phyloP scores from a whole-genome alignment of 2,113 vertebrate genomes.

The Pachypanchax playfairii region DNA sequence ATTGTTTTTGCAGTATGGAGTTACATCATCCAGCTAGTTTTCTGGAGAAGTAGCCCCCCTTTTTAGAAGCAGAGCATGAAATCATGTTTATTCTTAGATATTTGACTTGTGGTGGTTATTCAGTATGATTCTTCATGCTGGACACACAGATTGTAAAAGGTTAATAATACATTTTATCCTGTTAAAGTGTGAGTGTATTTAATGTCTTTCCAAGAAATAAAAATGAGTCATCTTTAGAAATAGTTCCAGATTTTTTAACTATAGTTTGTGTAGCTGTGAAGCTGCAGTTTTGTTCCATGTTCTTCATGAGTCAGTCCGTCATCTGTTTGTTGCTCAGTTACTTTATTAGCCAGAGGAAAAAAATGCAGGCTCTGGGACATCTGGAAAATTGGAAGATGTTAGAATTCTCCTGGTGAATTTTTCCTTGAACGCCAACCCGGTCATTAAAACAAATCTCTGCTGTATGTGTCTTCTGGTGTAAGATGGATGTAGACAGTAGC shows the following conservation, averaged over 20 bases:
- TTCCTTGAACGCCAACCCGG: constrained; percentile 31
- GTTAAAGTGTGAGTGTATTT: not conserved
- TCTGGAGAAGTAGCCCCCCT: not conserved
- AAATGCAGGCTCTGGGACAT: constrained; percentile 43
- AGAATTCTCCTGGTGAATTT: constrained; percentile 50
- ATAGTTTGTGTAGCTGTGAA: constrained; percentile 15
- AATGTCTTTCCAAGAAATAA: constrained; percentile 56
- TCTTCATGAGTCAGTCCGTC: constrained; percentile 50
- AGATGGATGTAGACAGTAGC: constrained; percentile 12
- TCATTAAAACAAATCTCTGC: constrained; percentile 57
- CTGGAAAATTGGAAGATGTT: constrained; percentile 60
- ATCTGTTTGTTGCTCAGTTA: constrained; percentile 66
- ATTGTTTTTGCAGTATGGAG: not conserved
- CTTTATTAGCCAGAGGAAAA: constrained; percentile 59
- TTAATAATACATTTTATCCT: not conserved
- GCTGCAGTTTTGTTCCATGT: constrained; percentile 44
- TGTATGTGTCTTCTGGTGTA: constrained; percentile 39
- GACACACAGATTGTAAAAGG: not conserved
- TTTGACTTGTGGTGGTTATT: not conserved
- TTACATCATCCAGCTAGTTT: not conserved
- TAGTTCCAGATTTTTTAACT: constrained; percentile 29
- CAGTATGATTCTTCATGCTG: constrained; percentile 5
- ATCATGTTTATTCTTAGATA: constrained; percentile 2
- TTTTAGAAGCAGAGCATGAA: not conserved
- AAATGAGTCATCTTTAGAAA: constrained; percentile 53